Base-by-base conservation (phyloP, 2,797 vertebrate genomes). In the Molossus alvarezi region DNA sequence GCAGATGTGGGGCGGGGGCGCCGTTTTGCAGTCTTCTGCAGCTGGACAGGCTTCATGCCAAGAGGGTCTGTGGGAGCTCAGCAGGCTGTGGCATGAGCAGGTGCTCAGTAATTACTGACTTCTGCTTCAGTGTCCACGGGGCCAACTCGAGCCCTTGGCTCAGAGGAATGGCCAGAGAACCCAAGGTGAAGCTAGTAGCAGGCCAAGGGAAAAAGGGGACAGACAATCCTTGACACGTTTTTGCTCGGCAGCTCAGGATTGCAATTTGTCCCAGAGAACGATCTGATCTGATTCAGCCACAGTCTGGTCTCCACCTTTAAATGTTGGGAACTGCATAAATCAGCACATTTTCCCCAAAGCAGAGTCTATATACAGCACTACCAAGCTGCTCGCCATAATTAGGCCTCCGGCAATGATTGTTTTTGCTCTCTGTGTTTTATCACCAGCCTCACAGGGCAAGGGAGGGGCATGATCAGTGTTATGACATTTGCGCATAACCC, bases 251-350 rank as follows among this genome's bases (percentile, higher is more conserved):
- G 89, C 91, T 58, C 94, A 85, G 82, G 79, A 65, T 80, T 95
- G 92, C 23, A 17, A 12, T 96, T 94, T 55, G 87, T 96, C 94
- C 91, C 88, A 25, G 91, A 92, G 89, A 94, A 85, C 1, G 55
- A 91, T 77, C 45, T 73, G 92, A 94, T 96, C 65, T 91, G 86
- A 97, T 95, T 96, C 96, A 97, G 94, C 94, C 91, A 69, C 96
- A 94, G 97, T 96, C 96, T 98, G 95, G 96, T 97, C 96, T 97
- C 93, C 92, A 98, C 97, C 97, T 97, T 97, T 97, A 98, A 98
- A 97, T 97, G 97, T 58, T 98, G 97, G 97, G 84, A 98, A 91
- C 83, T 87, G 97, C 97, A 97, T 97, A 97, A 97, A 97, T 98
- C 97, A 98, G 96, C 97, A 98, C 95, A 95, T 98, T 97, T 96